phyloP scores from a whole-genome alignment of 1,140 invertebrate species.

The Colletes gigas region DNA sequence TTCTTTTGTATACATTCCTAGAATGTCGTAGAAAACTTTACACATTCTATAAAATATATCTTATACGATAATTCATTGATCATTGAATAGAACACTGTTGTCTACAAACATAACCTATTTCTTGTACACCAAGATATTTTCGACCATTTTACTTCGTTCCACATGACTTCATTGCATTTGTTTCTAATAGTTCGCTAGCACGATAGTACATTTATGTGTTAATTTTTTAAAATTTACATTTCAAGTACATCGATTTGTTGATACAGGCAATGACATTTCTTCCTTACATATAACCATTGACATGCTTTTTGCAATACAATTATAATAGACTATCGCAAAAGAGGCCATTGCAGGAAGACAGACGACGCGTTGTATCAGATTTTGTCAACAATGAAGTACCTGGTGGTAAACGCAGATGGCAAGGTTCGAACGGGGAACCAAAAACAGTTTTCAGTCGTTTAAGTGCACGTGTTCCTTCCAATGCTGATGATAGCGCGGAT shows the following conservation, averaged over 20 bases:
- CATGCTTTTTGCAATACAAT: slow-evolving; percentile 25
- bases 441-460: slow-evolving; percentile 83
- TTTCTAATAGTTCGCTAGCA: neutral
- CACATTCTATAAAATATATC: neutral
- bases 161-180: slow-evolving; percentile 23
- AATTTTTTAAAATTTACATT: neutral
- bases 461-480: slow-evolving; percentile 77
- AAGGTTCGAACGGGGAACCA: slow-evolving; percentile 73
- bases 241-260: neutral
- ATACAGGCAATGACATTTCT: neutral
- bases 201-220: neutral
- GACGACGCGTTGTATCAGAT: slow-evolving; percentile 70
- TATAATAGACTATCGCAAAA: slow-evolving; percentile 73
- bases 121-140: neutral
- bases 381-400: slow-evolving; percentile 78
- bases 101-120: slow-evolving; percentile 32
- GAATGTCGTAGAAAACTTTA: neutral
- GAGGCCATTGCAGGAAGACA: slow-evolving; percentile 75
- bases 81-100: slow-evolving; percentile 12
- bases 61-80: neutral
- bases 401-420: slow-evolving; percentile 77
- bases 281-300: slow-evolving; percentile 1
- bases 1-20: neutral
- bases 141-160: neutral
- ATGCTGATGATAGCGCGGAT: slow-evolving; percentile 79